Evolutionary conservation across 2,888 invertebrate genomes (phyloP), one percentile per base, ranked within the genome.

Genomic region (Protonemura montana): DNA sequence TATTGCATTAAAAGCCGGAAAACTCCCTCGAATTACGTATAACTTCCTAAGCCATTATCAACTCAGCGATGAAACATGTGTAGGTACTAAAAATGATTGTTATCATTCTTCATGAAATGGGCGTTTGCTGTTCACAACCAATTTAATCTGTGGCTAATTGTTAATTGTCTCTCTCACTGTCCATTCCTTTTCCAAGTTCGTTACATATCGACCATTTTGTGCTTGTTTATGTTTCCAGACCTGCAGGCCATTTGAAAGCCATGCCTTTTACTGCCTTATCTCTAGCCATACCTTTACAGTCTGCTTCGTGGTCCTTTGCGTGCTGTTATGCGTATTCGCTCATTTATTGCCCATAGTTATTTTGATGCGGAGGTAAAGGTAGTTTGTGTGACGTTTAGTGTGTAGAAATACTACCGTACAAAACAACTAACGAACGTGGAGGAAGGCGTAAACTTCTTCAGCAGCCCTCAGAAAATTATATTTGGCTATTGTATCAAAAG

Each of bases 71-170:
- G 59, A 21, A 59, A 13, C 59, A 59, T 21, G 21, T 13, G 59
- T 59, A 13, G 7, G 59, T 59, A 59, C 13, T 59, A 59, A 59
- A 59, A 16, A 10, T 59, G 21, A 59, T 59, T 59, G 59, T 59
- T 59, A 16, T 13, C 59, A 59, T 59, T 59, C 3, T 59, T 13
- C 59, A 59, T 59, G 59, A 59, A 21, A 59, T 59, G 59, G 59
- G 59, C 59, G 59, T 59, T 3, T 59, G 21, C 59, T 59, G 59
- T 59, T 59, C 21, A 59, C 59, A 59, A 59, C 59, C 59, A 10
- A 59, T 59, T 59, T 59, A 59, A 59, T 59, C 59, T 59, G 59
- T 59, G 21, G 59, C 59, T 59, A 59, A 59, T 59, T 59, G 59
- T 10, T 59, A 59, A 59, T 59, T 59, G 59, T 59, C 59, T 59